Percentiles rank a stretch among this genome's conserved stretches.
phyloP scores from a whole-genome alignment of 2,113 vertebrate species.

The Pseudorectes ferrugineus region DNA sequence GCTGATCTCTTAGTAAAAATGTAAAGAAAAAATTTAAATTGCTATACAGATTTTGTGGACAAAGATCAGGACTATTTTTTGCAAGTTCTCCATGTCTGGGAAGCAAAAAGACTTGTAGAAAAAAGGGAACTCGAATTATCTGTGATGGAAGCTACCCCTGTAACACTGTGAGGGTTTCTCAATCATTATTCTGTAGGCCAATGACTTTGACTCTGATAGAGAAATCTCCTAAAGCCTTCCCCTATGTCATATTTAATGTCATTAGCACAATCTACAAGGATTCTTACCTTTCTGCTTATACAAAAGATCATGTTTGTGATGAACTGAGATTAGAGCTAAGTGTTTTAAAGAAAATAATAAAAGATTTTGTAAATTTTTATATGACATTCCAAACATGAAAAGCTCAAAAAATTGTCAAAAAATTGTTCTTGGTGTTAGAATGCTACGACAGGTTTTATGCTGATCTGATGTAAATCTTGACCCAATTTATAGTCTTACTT shows the following conservation, averaged over 20 bases:
- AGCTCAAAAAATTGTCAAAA: background rate
- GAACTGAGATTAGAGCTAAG: background rate
- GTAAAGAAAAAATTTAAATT: background rate
- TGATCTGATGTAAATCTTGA: conserved; percentile 26
- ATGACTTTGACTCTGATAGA: background rate
- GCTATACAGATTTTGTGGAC: background rate
- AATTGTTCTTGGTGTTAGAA: background rate
- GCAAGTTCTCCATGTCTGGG: background rate
- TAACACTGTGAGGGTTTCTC: background rate
- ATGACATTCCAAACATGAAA: background rate
- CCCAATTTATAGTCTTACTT: background rate
- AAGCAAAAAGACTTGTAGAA: background rate
- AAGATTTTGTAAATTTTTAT: background rate
- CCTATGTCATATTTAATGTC: background rate
- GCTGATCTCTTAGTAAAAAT: background rate
- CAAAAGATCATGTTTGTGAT: background rate
- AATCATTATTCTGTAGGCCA: background rate
- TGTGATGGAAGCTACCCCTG: background rate
- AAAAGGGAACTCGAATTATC: background rate
- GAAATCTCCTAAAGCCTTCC: background rate
- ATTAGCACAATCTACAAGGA: background rate
- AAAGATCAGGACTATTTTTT: background rate
- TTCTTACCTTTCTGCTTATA: background rate
- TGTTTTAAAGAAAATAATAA: background rate
- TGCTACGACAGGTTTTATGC: background rate